These are phyloP conservation scores for Acholoe squamosa DNA, from an alignment of 2,888 invertebrate species.

Conservation along the genomic window DNA sequence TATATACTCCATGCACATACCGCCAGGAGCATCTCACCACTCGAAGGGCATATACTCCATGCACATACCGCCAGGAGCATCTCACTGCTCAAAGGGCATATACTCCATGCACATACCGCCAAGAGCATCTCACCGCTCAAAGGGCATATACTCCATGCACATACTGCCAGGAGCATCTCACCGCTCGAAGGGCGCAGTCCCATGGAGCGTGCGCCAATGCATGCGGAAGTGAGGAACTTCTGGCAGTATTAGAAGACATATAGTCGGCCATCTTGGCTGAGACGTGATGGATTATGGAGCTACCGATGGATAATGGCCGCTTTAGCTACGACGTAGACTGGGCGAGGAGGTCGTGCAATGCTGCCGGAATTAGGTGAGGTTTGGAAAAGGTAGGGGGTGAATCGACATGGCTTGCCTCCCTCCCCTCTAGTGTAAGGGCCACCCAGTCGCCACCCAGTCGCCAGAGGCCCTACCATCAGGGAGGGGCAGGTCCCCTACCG, in stretches of 20 bases:
- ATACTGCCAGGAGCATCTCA: not conserved
- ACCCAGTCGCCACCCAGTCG: not conserved
- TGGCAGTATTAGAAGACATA: constrained; percentile 31
- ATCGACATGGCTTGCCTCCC: not conserved
- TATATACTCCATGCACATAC: no score
- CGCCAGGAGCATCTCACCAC: no score
- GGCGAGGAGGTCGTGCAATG: not conserved
- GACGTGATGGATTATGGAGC: not conserved
- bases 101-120: no score
- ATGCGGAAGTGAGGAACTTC: constrained; percentile 9
- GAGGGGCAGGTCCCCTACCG: not conserved
- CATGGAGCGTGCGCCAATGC: constrained; percentile 13
- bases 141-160: no score
- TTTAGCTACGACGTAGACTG: not conserved
- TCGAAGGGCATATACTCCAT: no score
- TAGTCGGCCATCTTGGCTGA: constrained; percentile 26
- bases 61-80: no score
- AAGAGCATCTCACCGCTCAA: no score
- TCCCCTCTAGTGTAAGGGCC: not conserved
- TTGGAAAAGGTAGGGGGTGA: not conserved
- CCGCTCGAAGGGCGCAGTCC: not conserved
- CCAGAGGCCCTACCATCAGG: not conserved
- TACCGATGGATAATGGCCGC: not conserved
- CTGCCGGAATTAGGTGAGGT: not conserved
- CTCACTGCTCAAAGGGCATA: no score